These are phyloP conservation scores for Philopedon plagiatum DNA, from an alignment of 2,888 invertebrate species.

Conservation along the genomic window DNA sequence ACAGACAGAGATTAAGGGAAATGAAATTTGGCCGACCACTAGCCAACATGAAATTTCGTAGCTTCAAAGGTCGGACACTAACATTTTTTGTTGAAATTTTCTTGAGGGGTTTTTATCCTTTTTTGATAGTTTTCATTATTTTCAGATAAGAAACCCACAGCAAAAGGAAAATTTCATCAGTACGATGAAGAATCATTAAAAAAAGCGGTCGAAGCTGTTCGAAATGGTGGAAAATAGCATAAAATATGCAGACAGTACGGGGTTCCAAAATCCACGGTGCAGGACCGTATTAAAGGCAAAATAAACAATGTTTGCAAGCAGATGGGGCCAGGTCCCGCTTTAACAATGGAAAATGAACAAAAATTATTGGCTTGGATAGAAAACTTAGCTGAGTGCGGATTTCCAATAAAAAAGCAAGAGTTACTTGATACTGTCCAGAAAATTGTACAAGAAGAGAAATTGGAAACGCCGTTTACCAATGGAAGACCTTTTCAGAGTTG, in stretches of 20 bases:
- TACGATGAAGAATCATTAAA: background rate
- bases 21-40: background rate
- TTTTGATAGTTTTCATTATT: background rate
- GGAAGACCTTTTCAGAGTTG: constrained; percentile 8
- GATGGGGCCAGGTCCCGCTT: too few relatives aligned
- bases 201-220: constrained; percentile 2
- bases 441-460: constrained; percentile 16
- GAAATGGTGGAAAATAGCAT: too few relatives aligned
- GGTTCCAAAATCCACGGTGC: too few relatives aligned
- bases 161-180: background rate
- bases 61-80: constrained; percentile 1
- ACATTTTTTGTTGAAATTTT: background rate
- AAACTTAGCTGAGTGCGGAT: too few relatives aligned
- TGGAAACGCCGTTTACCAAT: constrained; percentile 9
- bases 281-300: too few relatives aligned
- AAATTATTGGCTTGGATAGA: too few relatives aligned
- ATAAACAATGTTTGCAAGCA: too few relatives aligned
- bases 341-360: too few relatives aligned
- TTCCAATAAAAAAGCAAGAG: too few relatives aligned
- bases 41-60: background rate
- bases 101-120: background rate
- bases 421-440: constrained; percentile 16
- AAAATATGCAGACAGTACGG: background rate
- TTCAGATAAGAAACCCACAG: background rate
- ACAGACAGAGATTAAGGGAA: background rate